A percentile compares a stretch with the other conserved stretches of the same genome.
Evolutionary conservation across 2,888 invertebrate genomes (phyloP).

Genomic region (Dryadula phaetusa): DNA sequence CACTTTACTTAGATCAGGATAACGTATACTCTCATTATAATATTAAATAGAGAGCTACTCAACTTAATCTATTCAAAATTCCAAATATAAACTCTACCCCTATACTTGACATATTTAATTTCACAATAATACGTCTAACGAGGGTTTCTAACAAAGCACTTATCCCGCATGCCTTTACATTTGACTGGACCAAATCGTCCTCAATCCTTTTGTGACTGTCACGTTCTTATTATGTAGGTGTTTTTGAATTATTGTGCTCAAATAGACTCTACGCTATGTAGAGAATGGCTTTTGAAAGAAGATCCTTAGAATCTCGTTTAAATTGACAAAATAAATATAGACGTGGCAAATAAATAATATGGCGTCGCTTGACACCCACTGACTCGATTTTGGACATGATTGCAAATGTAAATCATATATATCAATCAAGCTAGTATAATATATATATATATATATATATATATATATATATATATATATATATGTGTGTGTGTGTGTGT

Average conservation of each 20-base stretch:
- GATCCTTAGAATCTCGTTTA: neutral
- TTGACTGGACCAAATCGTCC: slow-evolving; percentile 41
- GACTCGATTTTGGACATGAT: no score
- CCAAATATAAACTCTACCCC: neutral
- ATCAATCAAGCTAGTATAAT: no score
- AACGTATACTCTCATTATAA: no score
- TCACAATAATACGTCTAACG: slow-evolving; percentile 25
- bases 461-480: no score
- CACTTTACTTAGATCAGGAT: no score
- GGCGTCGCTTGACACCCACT: no score
- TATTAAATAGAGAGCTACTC: no score
- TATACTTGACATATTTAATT: slow-evolving; percentile 13
- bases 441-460: no score
- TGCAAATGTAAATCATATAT: no score
- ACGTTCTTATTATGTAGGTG: slow-evolving; percentile 16
- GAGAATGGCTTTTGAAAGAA: neutral
- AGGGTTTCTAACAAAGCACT: slow-evolving; percentile 41
- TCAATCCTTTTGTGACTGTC: slow-evolving; percentile 13
- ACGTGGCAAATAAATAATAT: no score
- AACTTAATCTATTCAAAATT: neutral
- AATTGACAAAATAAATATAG: no score
- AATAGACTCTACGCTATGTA: slow-evolving; percentile 1
- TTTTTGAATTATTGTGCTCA: slow-evolving; percentile 8
- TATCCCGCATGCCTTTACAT: slow-evolving; percentile 46
- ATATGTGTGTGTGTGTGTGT: no score